Base-by-base conservation (phyloP, 2,797 vertebrate genomes). In the Cyprinodon diabolis region DNA sequence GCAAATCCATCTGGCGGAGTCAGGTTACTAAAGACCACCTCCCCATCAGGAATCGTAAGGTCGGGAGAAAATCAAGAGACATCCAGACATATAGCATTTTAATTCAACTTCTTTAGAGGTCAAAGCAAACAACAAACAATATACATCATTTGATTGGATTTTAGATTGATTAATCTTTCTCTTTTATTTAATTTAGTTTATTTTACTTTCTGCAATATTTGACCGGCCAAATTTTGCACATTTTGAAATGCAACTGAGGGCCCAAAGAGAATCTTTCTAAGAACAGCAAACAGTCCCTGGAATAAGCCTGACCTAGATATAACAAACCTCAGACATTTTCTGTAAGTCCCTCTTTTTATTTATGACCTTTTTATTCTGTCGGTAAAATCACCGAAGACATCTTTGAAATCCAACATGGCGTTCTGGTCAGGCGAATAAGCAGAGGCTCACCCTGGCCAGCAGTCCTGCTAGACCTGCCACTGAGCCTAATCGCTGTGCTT, bases 401-500 rank as follows among this genome's bases (percentile, higher is more conserved):
- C 35, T 30, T 19, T 8, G 57, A 30, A 19, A 37, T 9, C 57
- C 30, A 19, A 35, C 1, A 37, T 62, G 58, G 35, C 37, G 35
- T 15, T 40, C 58, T 62, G 35, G 4, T 62, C 35, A 62, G 17
- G 15, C 35, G 37, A 62, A 37, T 35, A 21, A 21, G 37, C 17
- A 62, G 58, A 35, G 58, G 57, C 57, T 60, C 57, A 14, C 30
- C 78, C 85, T 74, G 76, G 80, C 83, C 47, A 80, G 69, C 82
- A 87, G 81, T 84, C 82, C 40, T 19, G 37, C 58, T 62, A 21
- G 58, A 43, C 40, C 58, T 62, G 58, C 58, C 58, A 62, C 58
- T 62, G 58, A 71, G 68, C 69, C 72, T 81, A 76, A 78, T 82
- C 73, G 75, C 35, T 67, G 69, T 77, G 82, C 72, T 72, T 65